phyloP scores from a whole-genome alignment of 1,140 invertebrate genomes.

The Listronotus bonariensis region DNA sequence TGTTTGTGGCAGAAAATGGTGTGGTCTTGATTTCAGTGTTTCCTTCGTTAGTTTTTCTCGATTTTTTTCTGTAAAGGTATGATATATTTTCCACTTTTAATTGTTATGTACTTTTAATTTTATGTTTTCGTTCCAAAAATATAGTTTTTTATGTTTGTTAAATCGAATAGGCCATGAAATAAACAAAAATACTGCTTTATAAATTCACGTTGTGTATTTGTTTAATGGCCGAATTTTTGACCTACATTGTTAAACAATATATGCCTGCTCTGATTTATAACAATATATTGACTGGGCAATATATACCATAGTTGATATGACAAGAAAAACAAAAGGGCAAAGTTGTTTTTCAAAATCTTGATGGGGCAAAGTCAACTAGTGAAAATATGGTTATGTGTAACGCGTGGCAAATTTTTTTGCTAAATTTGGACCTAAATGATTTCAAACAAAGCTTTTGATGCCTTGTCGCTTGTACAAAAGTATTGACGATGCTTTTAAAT shows the following conservation, averaged over 20 bases:
- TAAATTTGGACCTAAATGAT: background rate
- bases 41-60: slow-evolving; percentile 35
- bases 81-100: slow-evolving; percentile 29
- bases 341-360: background rate
- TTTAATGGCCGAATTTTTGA: slow-evolving; percentile 53
- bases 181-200: slow-evolving; percentile 42
- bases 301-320: background rate
- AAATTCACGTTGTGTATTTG: slow-evolving; percentile 45
- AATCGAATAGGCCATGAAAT: slow-evolving; percentile 28
- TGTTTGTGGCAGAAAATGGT: slow-evolving; percentile 54
- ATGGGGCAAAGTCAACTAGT: slow-evolving; percentile 18
- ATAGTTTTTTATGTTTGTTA: slow-evolving; percentile 1
- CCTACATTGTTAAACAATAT: slow-evolving; percentile 47
- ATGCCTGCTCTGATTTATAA: slow-evolving; percentile 1
- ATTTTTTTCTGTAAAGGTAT: slow-evolving; percentile 42
- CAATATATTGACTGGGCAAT: no score
- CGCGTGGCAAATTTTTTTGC: slow-evolving; percentile 5
- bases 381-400: slow-evolving; percentile 25
- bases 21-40: slow-evolving; percentile 46
- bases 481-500: no score
- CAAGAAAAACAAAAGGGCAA: background rate
- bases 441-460: background rate
- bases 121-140: background rate
- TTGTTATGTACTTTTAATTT: background rate
- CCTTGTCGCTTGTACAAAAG: no score